Conservation (phyloP, 2,113 vertebrate species). For the Sterna hirundo region DNA sequence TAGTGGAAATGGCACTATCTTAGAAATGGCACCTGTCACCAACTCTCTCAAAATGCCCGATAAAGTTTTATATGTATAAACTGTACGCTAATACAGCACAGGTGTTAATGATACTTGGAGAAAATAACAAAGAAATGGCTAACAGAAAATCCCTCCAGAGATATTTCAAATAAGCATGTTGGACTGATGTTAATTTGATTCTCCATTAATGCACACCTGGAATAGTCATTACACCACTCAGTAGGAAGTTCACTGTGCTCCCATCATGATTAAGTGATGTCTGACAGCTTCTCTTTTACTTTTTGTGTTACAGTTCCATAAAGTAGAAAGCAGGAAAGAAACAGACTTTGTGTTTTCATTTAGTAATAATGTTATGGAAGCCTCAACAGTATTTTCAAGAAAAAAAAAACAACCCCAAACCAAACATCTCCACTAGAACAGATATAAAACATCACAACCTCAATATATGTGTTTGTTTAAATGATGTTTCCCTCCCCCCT, state of each 20-base stretch:
- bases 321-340: background rate
- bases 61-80: background rate
- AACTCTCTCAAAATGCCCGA: background rate
- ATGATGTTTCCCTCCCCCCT: rapidly evolving
- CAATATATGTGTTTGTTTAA: background rate
- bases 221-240: background rate
- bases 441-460: background rate
- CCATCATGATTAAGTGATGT: background rate
- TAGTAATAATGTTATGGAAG: background rate
- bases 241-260: background rate
- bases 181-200: background rate
- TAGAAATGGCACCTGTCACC: background rate
- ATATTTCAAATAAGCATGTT: background rate
- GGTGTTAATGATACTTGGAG: background rate
- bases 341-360: background rate
- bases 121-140: background rate
- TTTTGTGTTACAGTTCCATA: background rate
- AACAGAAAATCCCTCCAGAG: background rate
- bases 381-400: background rate
- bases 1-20: background rate
- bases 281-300: background rate
- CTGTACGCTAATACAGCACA: background rate
- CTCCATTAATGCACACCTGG: background rate
- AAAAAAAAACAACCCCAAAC: background rate
- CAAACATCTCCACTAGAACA: background rate